Evolutionary conservation across 2,113 vertebrate species (phyloP).

Genomic region (Sporophila hypoxantha): DNA sequence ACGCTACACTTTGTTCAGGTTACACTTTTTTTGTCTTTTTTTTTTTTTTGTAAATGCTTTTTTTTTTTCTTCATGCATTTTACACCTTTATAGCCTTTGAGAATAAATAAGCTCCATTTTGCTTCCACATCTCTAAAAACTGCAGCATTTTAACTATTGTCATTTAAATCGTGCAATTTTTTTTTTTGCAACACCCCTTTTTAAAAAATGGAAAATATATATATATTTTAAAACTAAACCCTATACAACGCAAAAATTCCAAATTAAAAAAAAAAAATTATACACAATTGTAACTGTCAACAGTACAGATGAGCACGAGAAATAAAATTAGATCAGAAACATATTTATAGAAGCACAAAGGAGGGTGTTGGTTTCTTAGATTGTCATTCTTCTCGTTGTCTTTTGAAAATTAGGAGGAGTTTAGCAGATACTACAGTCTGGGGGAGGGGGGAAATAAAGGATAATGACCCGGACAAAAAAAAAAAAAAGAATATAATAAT

Average conservation of each 20-base stretch:
- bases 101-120: constrained; percentile 80
- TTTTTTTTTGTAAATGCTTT: constrained; percentile 61
- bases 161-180: constrained; percentile 78
- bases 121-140: constrained; percentile 86
- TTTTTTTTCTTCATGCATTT: constrained; percentile 79
- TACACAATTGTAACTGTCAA: constrained; percentile 88
- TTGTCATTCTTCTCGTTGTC: constrained; percentile 60
- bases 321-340: constrained; percentile 79
- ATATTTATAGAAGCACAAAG: constrained; percentile 79
- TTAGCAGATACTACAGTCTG: neutral
- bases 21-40: constrained; percentile 70
- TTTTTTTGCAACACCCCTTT: constrained; percentile 77
- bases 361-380: constrained; percentile 57
- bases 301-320: constrained; percentile 86
- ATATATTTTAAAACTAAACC: constrained; percentile 77
- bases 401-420: constrained; percentile 58
- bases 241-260: constrained; percentile 76
- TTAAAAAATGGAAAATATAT: constrained; percentile 72
- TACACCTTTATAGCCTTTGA: constrained; percentile 79
- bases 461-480: neutral
- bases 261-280: constrained; percentile 66
- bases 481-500: neutral
- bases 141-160: constrained; percentile 89
- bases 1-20: constrained; percentile 79
- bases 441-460: neutral